Base-by-base conservation (phyloP, 2,888 invertebrate species). In the Fragum fragum region DNA sequence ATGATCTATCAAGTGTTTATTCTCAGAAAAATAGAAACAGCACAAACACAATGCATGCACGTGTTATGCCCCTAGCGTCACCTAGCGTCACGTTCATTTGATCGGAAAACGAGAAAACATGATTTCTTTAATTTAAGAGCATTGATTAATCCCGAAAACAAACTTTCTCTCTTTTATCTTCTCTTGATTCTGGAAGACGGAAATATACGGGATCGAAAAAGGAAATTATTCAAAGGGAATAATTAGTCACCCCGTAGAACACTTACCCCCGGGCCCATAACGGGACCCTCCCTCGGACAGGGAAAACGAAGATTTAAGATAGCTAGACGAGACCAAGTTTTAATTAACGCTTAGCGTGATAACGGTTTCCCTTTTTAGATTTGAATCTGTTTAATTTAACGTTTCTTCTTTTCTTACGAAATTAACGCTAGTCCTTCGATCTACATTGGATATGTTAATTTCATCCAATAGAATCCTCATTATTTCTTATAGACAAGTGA, bases 111-210 rank as follows among this genome's bases (percentile, higher is more conserved):
- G 39, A 26, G 66, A 66, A 61, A 29, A 42, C 36, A 42, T 42
- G 66, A 66, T 39, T 66, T 66, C 66, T 66, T 66, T 66, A 66
- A 66, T 66, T 66, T 66, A 66, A 66, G 66, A 66, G 61, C 63
- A 11, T 16, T 36, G 66, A 66, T 39, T 39, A 21, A 61, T 42
- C 66, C 21, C 42, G 42, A 42, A 42, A 66, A 66, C 66, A 66
- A 66, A 36, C 63, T 32, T 36, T 32, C 36, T 42, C 39, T 39
- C 18, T 66, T 66, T 42, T 66, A 63, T 66, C 23, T 66, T 66
- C 23, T 66, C 42, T 42, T 36, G n/a, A 21, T 42, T 66, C 26
- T 26, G 18, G 42, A 42, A 42, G 18, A 32, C 16, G 36, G 21
- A 61, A 66, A 66, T 42, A 66, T 66, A 66, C 66, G 66, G 66